These are phyloP conservation scores for Hydrotaea cyrtoneurina DNA, from an alignment of 2,888 invertebrate species.

Conservation along the genomic window DNA sequence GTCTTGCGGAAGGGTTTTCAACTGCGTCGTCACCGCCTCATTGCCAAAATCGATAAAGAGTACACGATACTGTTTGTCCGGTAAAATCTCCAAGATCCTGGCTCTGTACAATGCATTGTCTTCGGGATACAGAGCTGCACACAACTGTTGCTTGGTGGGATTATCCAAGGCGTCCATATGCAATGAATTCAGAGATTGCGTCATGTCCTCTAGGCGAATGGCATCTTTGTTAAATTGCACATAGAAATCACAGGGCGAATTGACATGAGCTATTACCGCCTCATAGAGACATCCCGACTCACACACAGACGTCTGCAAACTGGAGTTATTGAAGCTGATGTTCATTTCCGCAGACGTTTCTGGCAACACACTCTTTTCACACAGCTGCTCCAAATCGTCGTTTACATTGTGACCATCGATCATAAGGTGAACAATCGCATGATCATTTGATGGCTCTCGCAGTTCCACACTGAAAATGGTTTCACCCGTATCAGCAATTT, in stretches of 20 bases:
- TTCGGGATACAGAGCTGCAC: constrained; percentile 88
- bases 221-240: constrained; percentile 86
- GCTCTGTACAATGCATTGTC: constrained; percentile 95
- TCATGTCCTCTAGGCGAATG: constrained; percentile 83
- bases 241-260: constrained; percentile 89
- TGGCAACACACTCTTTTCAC: constrained; percentile 77
- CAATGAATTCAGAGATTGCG: constrained; percentile 69
- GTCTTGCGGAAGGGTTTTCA: constrained; percentile 84
- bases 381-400: constrained; percentile 83
- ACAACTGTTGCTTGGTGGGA: constrained; percentile 81
- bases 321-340: constrained; percentile 68
- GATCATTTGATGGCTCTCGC: constrained; percentile 85
- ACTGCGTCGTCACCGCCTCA: constrained; percentile 82
- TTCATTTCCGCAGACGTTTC: constrained; percentile 55
- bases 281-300: constrained; percentile 72
- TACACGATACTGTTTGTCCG: constrained; percentile 87
- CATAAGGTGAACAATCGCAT: constrained; percentile 84
- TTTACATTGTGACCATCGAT: constrained; percentile 84
- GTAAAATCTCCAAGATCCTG: constrained; percentile 86
- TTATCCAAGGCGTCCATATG: constrained; percentile 67
- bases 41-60: constrained; percentile 88
- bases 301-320: constrained; percentile 68
- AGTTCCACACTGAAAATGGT: constrained; percentile 87
- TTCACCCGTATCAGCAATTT: constrained; percentile 86
- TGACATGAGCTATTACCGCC: constrained; percentile 87